Evolutionary conservation across 2,113 vertebrate species (phyloP).

Genomic region (Gymnobelideus leadbeateri): DNA sequence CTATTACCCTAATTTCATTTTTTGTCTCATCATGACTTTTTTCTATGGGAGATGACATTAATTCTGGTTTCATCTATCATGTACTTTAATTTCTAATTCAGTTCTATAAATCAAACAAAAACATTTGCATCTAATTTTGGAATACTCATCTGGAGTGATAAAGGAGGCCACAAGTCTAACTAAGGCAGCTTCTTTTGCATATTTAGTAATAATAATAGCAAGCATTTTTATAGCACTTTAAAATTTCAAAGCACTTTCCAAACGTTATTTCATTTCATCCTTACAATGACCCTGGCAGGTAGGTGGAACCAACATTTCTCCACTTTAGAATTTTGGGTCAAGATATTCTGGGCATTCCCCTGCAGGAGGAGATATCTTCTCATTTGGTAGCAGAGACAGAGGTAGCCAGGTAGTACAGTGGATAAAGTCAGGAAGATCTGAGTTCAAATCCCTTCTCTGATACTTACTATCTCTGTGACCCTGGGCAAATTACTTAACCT

Average conservation of each 20-base stretch:
- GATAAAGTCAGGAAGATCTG: neutral
- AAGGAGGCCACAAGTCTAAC: slow-evolving; percentile 65
- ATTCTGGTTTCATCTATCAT: slow-evolving; percentile 62
- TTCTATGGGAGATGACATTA: slow-evolving; percentile 62
- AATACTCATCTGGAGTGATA: slow-evolving; percentile 57
- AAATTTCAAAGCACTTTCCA: neutral
- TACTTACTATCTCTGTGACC: neutral
- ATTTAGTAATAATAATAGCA: slow-evolving; percentile 7
- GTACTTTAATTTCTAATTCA: slow-evolving; percentile 59
- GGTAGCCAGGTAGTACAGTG: too few species aligned
- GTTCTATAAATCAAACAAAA: slow-evolving; percentile 51
- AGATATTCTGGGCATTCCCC: neutral
- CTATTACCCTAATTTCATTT: slow-evolving; percentile 63
- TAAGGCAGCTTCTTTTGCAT: slow-evolving; percentile 22
- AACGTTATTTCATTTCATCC: neutral
- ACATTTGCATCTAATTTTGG: slow-evolving; percentile 48
- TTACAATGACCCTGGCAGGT: neutral
- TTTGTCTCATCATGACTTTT: slow-evolving; percentile 58
- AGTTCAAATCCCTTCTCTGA: neutral
- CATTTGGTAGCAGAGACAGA: neutral
- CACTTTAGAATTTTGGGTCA: neutral
- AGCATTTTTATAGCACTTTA: neutral
- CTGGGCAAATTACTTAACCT: neutral
- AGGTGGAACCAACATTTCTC: neutral
- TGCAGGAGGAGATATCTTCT: neutral